A percentile compares a stretch with the other conserved stretches of the same genome.
Evolutionary conservation across 2,797 vertebrate species (phyloP).

Genomic region (Epinephelus coioides): DNA sequence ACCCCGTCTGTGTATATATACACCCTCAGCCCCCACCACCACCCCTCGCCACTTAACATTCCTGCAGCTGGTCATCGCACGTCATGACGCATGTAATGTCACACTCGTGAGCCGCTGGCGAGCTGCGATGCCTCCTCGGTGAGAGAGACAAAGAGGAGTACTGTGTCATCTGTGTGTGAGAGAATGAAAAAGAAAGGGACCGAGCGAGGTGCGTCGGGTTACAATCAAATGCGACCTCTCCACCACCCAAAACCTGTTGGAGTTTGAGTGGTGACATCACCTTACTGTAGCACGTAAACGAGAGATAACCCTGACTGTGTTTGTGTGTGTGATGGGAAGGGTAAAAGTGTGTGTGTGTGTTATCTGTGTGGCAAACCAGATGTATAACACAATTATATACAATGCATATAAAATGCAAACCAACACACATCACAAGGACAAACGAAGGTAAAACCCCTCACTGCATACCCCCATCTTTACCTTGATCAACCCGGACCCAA

Average conservation of each 20-base stretch:
- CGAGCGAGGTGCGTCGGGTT: constrained; percentile 78
- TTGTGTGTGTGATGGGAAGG: constrained; percentile 19
- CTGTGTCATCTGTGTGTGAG: constrained; percentile 68
- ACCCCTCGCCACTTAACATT: constrained; percentile 73
- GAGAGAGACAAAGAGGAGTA: constrained; percentile 78
- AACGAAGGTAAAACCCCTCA: background rate
- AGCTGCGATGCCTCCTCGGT: constrained; percentile 44
- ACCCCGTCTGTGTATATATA: constrained; percentile 27
- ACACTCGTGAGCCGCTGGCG: constrained; percentile 72
- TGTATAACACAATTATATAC: too few relatives aligned
- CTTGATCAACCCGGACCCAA: constrained; percentile 1
- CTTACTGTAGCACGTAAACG: constrained; percentile 63
- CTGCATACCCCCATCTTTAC: background rate
- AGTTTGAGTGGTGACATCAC: constrained; percentile 68
- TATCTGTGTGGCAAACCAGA: too few relatives aligned
- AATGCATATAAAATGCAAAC: too few relatives aligned
- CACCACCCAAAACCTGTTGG: constrained; percentile 48
- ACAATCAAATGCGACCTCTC: constrained; percentile 74
- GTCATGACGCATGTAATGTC: constrained; percentile 79
- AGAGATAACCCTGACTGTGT: constrained; percentile 41
- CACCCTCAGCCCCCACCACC: constrained; percentile 3
- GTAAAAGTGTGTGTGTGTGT: too few relatives aligned
- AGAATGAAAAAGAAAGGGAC: constrained; percentile 56
- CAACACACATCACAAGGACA: background rate
- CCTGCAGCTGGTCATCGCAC: constrained; percentile 72